A percentile compares a stretch with the other conserved stretches of the same genome.
Conservation (phyloP, 2,888 invertebrate genomes). For the Cinara cedri region DNA sequence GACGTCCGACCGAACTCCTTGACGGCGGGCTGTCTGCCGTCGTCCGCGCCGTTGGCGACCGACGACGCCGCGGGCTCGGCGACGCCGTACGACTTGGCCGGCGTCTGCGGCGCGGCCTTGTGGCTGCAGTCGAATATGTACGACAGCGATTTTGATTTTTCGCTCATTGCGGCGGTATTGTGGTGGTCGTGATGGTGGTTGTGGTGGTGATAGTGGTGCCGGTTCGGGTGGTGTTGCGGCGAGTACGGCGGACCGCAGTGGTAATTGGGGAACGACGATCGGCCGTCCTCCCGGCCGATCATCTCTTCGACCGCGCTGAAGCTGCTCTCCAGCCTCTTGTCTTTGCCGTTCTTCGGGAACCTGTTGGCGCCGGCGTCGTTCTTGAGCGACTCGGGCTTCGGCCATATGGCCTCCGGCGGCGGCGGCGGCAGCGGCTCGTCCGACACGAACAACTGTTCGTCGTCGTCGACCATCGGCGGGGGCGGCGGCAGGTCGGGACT, state of each 20-base stretch:
- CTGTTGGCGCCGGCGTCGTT: neutral
- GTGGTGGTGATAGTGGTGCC: neutral
- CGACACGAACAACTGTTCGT: constrained; percentile 68
- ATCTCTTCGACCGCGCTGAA: constrained; percentile 50
- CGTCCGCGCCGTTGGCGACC: constrained; percentile 7
- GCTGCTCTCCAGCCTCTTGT: constrained; percentile 45
- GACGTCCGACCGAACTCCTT: constrained; percentile 52
- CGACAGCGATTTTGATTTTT: constrained; percentile 55
- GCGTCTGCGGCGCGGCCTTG: constrained; percentile 35
- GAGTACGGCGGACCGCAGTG: too few species aligned
- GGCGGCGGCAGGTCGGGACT: constrained; percentile 70
- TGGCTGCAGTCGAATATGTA: constrained; percentile 38
- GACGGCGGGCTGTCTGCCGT: constrained; percentile 7
- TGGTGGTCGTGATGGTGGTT: neutral
- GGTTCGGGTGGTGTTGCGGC: too few species aligned
- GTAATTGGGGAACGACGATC: constrained; percentile 18
- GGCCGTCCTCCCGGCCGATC: constrained; percentile 24
- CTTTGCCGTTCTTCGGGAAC: constrained; percentile 41
- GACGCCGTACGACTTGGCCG: constrained; percentile 32
- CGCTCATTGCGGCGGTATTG: constrained; percentile 8
- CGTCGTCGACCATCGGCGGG: constrained; percentile 69
- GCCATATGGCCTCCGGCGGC: constrained; percentile 61
- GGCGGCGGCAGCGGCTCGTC: constrained; percentile 74
- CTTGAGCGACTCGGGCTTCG: constrained; percentile 45
- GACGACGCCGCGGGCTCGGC: neutral